Base-by-base conservation (phyloP, 2,888 invertebrate genomes). In the Leptopterna dolabrata region DNA sequence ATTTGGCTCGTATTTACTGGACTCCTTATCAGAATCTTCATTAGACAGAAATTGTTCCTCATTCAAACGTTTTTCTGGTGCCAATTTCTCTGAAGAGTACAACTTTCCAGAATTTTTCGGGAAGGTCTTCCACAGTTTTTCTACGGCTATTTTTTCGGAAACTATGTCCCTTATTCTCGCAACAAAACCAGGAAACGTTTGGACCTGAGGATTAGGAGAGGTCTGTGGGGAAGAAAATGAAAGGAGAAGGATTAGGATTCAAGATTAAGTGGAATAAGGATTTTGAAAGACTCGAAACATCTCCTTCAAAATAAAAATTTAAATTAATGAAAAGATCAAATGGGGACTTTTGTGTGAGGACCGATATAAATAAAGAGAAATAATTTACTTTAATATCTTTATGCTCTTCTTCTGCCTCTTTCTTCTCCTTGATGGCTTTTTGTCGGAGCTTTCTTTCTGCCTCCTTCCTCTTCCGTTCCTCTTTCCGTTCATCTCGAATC, bases 401-500 rank as follows among this genome's bases (percentile, higher is more conserved):
- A 83, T 89, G 73, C 76, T 88, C 88, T 73, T 89, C 88, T 41
- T 88, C 81, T 51, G 87, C 87, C 47, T 89, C 88, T 80, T 71
- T 76, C 43, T 88, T 85, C 45, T 78, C 88, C 85, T 89, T 90
- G 81, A 88, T 89, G 2, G 91, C 92, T 6, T 92, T 91, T 83
- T 91, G 91, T 86, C 91, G 90, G 90, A 90, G 91, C 90, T 87
- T 90, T 76, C 89, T 90, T 91, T 92, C 89, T 89, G 86, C 82
- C 47, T 92, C 93, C 89, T 92, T 92, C 81, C 90, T 91, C 91
- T 80, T 92, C 91, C 89, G 91, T 91, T 92, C 90, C 88, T 91
- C 92, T 30, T 92, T 91, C 87, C 91, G 92, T 45, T 92, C 92
- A 81, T 92, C 92, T 87, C 91, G 91, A 76, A 91, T 91, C 91